Evolutionary conservation across 2,888 invertebrate species (phyloP), one percentile per base, ranked within the genome.

Genomic region (Hydriomena furcata): DNA sequence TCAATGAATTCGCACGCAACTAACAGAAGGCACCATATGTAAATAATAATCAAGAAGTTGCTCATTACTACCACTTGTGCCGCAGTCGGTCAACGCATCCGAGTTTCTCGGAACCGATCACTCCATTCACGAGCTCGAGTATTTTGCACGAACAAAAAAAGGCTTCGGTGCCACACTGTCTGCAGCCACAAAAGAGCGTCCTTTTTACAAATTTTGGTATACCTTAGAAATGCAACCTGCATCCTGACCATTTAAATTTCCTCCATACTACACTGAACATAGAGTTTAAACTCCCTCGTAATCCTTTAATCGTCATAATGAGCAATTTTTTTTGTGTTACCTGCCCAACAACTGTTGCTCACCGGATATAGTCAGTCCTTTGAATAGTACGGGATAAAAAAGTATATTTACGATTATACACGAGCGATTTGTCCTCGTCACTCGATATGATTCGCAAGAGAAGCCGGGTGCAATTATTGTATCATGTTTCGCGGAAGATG

Each of bases 371-470:
- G 75, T 65, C 65, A 66, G 73, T 75, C 71, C 70, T 58, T 63
- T 79, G 78, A 83, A 85, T 79, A 73, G 80, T 30, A 51, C 59
- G 55, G 66, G 68, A 76, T 79, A 80, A 81, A 87, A 84, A 86
- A 84, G 69, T 66, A 66, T 77, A 86, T 86, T 87, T 85, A 83
- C 83, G 79, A 89, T 86, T 86, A 87, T 88, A 79, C 82, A 88
- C 85, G 82, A 86, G 76, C 84, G 82, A 87, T 88, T 88, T 86
- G 84, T 84, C 12, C 31, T 31, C 81, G 88, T 82, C 83, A 90
- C 73, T 76, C 71, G 88, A 90, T 88, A 84, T 76, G 71, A 66
- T 65, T 67, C 60, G 71, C 75, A 73, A 73, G 68, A 67, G 71
- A 70, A 76, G 76, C 72, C 69, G 68, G 66, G 71, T 62, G 71